phyloP scores from a whole-genome alignment of 2,888 invertebrate genomes.

The Silvanus unidentatus region DNA sequence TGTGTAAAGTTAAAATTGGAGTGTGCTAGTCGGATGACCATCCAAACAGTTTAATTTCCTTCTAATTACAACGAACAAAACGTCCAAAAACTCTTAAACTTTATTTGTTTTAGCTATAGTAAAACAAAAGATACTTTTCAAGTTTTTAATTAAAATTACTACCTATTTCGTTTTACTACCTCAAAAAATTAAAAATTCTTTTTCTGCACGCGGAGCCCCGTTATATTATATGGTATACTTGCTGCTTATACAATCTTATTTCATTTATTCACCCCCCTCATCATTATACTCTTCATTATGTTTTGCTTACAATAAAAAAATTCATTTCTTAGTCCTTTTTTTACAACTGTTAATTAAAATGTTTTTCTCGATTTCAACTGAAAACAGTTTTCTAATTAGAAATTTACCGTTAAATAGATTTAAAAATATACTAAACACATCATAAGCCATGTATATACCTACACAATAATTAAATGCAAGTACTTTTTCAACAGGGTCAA shows the following conservation, averaged over 20 bases:
- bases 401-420: slow-evolving; percentile 4
- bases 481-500: too few relatives aligned
- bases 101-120: slow-evolving; percentile 43
- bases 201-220: slow-evolving; percentile 25
- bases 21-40: slow-evolving; percentile 34
- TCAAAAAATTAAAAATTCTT: slow-evolving; percentile 43
- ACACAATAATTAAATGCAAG: too few relatives aligned
- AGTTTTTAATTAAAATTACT: slow-evolving; percentile 48
- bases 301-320: slow-evolving; percentile 33
- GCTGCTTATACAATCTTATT: slow-evolving; percentile 26
- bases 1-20: slow-evolving; percentile 36
- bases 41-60: slow-evolving; percentile 43
- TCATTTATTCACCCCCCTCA: slow-evolving; percentile 32
- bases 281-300: slow-evolving; percentile 37
- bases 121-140: slow-evolving; percentile 46
- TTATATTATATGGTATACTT: slow-evolving; percentile 8
- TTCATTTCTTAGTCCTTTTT: slow-evolving; percentile 26
- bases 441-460: too few relatives aligned
- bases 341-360: slow-evolving; percentile 27
- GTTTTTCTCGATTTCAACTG: slow-evolving; percentile 21
- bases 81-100: slow-evolving; percentile 39
- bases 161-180: slow-evolving; percentile 45
- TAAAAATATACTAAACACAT: neutral
- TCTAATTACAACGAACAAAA: slow-evolving; percentile 45
- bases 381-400: slow-evolving; percentile 5